A percentile compares a stretch with the other conserved stretches of the same genome.
These are phyloP conservation scores for Morone saxatilis DNA, from an alignment of 2,113 vertebrate species.

Conservation along the genomic window DNA sequence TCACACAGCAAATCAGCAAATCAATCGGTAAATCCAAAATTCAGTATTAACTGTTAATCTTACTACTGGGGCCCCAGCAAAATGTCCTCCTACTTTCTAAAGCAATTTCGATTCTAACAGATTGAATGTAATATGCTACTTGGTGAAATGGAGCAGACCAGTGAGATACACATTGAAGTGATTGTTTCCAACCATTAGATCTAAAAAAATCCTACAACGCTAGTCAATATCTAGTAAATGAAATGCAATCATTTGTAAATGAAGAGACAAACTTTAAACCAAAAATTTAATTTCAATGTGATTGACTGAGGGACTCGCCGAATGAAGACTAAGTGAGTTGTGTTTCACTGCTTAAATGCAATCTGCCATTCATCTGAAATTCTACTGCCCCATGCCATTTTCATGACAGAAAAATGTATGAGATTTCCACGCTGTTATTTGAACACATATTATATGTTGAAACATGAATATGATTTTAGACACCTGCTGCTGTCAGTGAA, in stretches of 20 bases:
- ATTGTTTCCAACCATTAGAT: conserved; percentile 32
- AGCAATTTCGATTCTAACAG: conserved; percentile 23
- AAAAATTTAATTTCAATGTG: conserved; percentile 6
- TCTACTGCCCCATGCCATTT: background rate
- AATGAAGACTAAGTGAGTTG: background rate
- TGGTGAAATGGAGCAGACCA: conserved; percentile 8
- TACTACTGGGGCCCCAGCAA: background rate
- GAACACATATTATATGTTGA: conserved; percentile 14
- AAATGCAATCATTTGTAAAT: conserved; percentile 29
- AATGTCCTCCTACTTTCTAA: background rate
- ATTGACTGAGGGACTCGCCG: background rate
- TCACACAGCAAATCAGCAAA: conserved; percentile 2
- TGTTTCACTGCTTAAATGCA: background rate
- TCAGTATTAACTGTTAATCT: background rate
- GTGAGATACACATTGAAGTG: conserved; percentile 4
- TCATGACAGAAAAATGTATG: background rate
- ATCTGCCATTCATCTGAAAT: background rate
- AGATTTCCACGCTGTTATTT: background rate
- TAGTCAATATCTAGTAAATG: conserved; percentile 12
- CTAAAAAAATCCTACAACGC: conserved; percentile 24
- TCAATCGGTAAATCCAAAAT: background rate
- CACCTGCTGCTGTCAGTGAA: conserved; percentile 41
- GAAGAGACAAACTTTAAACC: conserved; percentile 2
- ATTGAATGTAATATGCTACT: conserved; percentile 14
- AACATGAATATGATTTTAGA: conserved; percentile 18